Conservation (phyloP, 1,140 invertebrate genomes). For the Agraylea sexmaculata region DNA sequence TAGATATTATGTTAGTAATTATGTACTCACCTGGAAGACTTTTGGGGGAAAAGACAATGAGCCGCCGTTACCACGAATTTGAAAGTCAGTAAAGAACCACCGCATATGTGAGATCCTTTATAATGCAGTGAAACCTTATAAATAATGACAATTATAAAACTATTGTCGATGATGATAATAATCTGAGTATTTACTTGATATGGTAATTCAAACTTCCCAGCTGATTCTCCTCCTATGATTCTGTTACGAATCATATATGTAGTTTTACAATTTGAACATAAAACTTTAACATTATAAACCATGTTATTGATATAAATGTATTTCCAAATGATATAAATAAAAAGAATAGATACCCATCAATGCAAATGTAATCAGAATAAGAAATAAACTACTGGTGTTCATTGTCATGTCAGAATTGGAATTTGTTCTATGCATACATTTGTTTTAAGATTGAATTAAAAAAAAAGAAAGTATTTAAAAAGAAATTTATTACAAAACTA, state of each 20-base stretch:
- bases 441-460: too few relatives aligned
- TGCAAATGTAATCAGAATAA: neutral
- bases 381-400: conserved; percentile 7
- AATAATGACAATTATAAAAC: neutral
- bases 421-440: too few relatives aligned
- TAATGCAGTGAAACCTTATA: neutral
- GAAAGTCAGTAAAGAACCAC: neutral
- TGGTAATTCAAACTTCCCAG: neutral
- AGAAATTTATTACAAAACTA: too few relatives aligned
- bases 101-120: neutral
- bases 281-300: neutral
- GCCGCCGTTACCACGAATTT: conserved; percentile 1
- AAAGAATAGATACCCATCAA: neutral
- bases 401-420: too few relatives aligned
- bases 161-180: neutral
- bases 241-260: neutral
- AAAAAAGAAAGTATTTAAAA: too few relatives aligned
- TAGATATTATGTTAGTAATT: neutral
- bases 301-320: neutral
- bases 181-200: conserved; percentile 5
- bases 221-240: conserved; percentile 4
- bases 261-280: too few relatives aligned
- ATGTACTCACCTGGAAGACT: neutral
- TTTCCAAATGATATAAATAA: neutral
- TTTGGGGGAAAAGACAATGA: neutral